Percentiles rank a stretch among this genome's conserved stretches.
Conservation (phyloP, 2,888 invertebrate species). For the Anaspis maculata region DNA sequence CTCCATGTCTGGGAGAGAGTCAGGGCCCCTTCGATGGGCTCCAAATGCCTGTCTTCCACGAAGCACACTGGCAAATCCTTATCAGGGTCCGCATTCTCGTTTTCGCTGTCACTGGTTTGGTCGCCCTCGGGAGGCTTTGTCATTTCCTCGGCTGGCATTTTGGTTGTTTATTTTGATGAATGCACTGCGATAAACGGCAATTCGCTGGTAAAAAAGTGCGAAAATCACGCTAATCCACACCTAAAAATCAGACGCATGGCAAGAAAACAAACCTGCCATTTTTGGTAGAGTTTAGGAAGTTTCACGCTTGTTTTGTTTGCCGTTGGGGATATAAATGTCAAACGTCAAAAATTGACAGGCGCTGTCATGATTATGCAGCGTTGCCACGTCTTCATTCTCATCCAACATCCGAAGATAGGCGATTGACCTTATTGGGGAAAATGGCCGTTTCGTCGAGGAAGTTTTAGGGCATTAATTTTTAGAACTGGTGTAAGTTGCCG, state of each 20-base stretch:
- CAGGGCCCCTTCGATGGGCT: conserved; percentile 58
- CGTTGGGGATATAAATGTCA: no score
- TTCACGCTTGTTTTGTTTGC: no score
- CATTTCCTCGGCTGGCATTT: conserved; percentile 3
- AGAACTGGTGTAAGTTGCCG: no score
- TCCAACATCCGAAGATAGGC: no score
- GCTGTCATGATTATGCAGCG: no score
- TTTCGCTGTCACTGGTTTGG: conserved; percentile 9
- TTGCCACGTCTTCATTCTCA: no score
- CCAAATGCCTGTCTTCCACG: conserved; percentile 64
- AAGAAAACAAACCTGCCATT: conserved; percentile 9
- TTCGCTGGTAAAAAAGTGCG: conserved; percentile 1
- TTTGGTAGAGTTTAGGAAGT: conserved; percentile 1
- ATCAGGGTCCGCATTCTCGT: conserved; percentile 41
- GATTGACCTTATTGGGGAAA: no score
- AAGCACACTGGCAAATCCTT: conserved; percentile 66
- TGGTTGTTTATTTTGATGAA: no score
- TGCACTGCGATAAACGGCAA: neutral
- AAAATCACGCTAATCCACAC: conserved; percentile 6
- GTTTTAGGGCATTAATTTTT: no score
- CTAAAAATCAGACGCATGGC: conserved; percentile 8
- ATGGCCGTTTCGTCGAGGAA: no score
- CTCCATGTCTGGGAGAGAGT: conserved; percentile 76
- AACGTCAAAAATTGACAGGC: no score
- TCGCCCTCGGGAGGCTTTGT: conserved; percentile 10